A percentile compares a stretch with the other conserved stretches of the same genome.
phyloP scores from a whole-genome alignment of 2,113 vertebrate genomes.

The Podocnemis expansa region DNA sequence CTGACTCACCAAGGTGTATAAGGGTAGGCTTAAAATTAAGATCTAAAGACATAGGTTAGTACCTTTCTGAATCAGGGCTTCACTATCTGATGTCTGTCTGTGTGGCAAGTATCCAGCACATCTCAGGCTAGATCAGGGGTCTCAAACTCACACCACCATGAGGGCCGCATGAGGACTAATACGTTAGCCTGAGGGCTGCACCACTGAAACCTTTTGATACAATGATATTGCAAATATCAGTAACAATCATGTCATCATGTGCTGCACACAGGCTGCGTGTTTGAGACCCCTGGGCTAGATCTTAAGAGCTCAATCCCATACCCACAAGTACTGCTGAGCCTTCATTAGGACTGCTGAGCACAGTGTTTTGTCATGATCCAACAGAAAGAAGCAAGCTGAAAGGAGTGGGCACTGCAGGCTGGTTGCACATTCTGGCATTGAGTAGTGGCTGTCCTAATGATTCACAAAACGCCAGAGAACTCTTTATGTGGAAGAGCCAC shows the following conservation, averaged over 20 bases:
- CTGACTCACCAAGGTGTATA: background rate
- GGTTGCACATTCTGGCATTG: background rate
- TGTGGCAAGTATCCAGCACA: background rate
- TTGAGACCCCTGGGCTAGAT: too few species aligned
- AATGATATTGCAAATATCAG: too few species aligned
- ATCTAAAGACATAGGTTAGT: background rate
- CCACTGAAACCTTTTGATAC: too few species aligned
- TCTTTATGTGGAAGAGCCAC: background rate
- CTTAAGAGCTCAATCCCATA: background rate
- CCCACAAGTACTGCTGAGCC: background rate
- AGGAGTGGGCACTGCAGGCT: rapidly evolving
- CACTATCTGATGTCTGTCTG: rapidly evolving
- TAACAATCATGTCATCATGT: too few species aligned
- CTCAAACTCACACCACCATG: too few species aligned
- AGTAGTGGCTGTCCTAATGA: background rate
- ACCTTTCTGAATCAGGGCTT: background rate
- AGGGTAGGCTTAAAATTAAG: background rate
- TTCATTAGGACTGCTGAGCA: background rate
- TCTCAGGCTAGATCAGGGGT: background rate
- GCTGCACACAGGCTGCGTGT: too few species aligned
- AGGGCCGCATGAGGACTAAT: too few species aligned
- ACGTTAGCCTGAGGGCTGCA: too few species aligned
- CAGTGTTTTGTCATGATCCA: background rate
- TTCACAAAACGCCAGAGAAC: background rate
- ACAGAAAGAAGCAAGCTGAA: background rate